Base-by-base conservation (phyloP, 2,888 invertebrate genomes). In the Pseudoips prasinana region DNA sequence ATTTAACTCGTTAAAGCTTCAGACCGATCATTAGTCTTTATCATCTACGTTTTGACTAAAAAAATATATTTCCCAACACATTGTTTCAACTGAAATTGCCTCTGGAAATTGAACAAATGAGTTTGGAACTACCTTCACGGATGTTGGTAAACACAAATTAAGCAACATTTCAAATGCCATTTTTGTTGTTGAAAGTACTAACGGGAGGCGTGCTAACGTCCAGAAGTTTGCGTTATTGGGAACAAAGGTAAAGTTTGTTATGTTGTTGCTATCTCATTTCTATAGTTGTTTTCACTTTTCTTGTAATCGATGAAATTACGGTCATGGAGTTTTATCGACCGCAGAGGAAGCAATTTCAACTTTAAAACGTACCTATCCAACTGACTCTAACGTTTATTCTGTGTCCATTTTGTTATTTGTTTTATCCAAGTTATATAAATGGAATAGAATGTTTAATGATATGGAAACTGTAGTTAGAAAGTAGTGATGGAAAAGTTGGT, bases 161-260 rank as follows among this genome's bases (percentile, higher is more conserved):
- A 61, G 57, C 54, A 68, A 64, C 65, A 64, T 63, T 68, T 52
- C 35, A 46, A 49, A 57, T 58, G 49, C 43, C 44, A 66, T 69
- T 72, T 70, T 68, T 67, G 61, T 56, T 62, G 46, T 45, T 39
- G 37, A 45, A 58, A 57, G 47, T 53, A 50, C 45, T 46, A 55
- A 64, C 58, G 54, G 34, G 45, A 53, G 52, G 50, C 43, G 42
- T 46, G 41, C 37, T 36, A 35, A 47, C 51, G 33, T 47, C 19
- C 39, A 44, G 31, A 56, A 66, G 55, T 64, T 54, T 43, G 48
- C 48, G 50, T 50, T 46, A 52, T 46, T 41, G 33, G 22, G 28
- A 46, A 58, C 57, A 62, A 61, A 58, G 46, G 42, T 51, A 37
- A 50, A 66, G 52, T 54, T 66, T 34, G 20, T 25, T 34, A 25